Evolutionary conservation across 2,888 invertebrate species (phyloP).

Genomic region (Chloroclysta siterata): DNA sequence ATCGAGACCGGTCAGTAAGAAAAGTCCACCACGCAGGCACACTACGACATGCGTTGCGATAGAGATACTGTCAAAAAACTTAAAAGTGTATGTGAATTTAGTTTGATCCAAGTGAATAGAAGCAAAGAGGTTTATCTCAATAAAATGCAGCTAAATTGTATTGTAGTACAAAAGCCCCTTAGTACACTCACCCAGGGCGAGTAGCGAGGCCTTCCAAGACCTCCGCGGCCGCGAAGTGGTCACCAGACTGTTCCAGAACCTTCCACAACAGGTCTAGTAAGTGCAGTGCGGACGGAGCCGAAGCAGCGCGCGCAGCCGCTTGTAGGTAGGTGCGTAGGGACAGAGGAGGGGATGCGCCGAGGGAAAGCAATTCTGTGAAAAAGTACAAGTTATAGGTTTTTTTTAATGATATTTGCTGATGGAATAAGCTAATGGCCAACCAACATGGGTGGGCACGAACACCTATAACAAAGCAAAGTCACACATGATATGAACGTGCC

Average conservation of each 20-base stretch:
- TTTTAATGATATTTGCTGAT: too few relatives aligned
- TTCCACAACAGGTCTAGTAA: constrained; percentile 96
- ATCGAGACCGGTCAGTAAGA: too few relatives aligned
- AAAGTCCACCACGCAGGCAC: neutral
- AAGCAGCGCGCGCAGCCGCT: constrained; percentile 82
- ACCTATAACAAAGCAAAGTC: too few relatives aligned
- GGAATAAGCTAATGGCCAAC: too few relatives aligned
- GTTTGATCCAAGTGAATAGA: too few relatives aligned
- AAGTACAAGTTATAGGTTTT: neutral
- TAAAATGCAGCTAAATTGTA: too few relatives aligned
- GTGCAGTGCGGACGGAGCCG: constrained; percentile 85
- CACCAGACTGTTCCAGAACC: constrained; percentile 96
- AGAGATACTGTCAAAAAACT: too few relatives aligned
- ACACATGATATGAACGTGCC: too few relatives aligned
- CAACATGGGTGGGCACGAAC: too few relatives aligned
- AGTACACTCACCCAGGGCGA: constrained; percentile 82
- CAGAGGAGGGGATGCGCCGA: constrained; percentile 87
- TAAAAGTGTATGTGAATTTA: too few relatives aligned
- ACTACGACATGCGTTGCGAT: neutral
- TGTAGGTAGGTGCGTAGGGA: constrained; percentile 92
- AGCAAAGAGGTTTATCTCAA: too few relatives aligned
- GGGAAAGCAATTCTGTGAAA: constrained; percentile 84
- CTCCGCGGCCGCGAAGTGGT: constrained; percentile 96
- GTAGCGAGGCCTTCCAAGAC: constrained; percentile 95
- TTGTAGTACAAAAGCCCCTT: neutral